A percentile compares a stretch with the other conserved stretches of the same genome.
These are phyloP conservation scores for Halocaridina rubra DNA, from an alignment of 2,888 invertebrate genomes.

Conservation along the genomic window DNA sequence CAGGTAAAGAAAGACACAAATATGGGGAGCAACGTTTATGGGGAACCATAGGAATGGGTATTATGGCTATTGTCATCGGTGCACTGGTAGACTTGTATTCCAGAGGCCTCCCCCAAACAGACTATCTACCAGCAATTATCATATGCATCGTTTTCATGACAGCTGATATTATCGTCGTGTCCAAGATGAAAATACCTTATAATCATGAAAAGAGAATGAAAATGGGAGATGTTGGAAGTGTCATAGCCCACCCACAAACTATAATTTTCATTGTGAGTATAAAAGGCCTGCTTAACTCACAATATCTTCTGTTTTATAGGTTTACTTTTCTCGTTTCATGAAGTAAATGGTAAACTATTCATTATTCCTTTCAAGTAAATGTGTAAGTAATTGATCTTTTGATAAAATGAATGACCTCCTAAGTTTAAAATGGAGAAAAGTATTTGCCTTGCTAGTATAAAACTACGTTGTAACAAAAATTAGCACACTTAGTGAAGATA, in stretches of 20 bases:
- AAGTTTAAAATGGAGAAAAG: background rate
- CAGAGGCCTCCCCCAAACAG: slow-evolving; percentile 75
- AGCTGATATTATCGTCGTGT: slow-evolving; percentile 72
- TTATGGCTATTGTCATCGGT: slow-evolving; percentile 81
- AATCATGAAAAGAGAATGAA: background rate
- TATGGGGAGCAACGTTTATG: slow-evolving; percentile 89
- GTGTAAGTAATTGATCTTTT: no score
- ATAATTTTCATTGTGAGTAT: slow-evolving; percentile 38
- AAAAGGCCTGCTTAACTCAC: background rate
- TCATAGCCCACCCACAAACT: background rate
- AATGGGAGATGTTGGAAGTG: slow-evolving; percentile 28
- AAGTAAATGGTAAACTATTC: background rate
- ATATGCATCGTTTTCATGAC: slow-evolving; percentile 75
- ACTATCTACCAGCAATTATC: slow-evolving; percentile 84
- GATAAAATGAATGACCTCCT: background rate
- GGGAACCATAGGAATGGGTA: slow-evolving; percentile 89
- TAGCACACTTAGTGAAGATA: no score
- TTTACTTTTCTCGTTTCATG: background rate
- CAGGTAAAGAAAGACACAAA: slow-evolving; percentile 77
- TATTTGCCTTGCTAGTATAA: background rate
- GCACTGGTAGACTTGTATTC: slow-evolving; percentile 81
- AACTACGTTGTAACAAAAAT: no score
- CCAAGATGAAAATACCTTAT: slow-evolving; percentile 71
- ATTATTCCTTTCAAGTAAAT: background rate
- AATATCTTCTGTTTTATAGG: background rate